Evolutionary conservation across 2,113 vertebrate genomes (phyloP).

Genomic region (Rhinopomastus cyanomelas): DNA sequence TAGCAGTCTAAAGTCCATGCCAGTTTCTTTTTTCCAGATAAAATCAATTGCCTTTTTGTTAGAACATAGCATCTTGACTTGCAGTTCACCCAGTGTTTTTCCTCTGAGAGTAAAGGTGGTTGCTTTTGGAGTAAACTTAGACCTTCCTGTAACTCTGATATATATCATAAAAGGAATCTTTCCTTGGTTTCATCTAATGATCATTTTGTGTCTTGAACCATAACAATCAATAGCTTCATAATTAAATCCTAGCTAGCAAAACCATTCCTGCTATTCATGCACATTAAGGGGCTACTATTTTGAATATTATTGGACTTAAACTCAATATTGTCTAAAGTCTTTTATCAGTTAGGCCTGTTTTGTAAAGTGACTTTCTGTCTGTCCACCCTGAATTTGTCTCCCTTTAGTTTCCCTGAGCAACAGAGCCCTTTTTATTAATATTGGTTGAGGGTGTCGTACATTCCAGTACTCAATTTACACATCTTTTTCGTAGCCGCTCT

Average conservation of each 20-base stretch:
- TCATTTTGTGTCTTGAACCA: not conserved
- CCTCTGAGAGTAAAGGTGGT: not conserved
- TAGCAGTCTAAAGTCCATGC: not conserved
- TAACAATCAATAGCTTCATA: slow-evolving; percentile 33
- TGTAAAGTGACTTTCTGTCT: slow-evolving; percentile 15
- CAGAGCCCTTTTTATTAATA: not conserved
- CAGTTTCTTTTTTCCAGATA: not conserved
- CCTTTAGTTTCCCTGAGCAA: not conserved
- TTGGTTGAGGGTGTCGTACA: not conserved
- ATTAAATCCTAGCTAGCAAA: slow-evolving; percentile 37
- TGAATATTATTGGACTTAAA: slow-evolving; percentile 25
- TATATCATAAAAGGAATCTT: not conserved
- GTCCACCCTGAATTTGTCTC: not conserved
- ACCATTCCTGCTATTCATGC: not conserved
- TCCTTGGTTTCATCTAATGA: not conserved
- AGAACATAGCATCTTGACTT: not conserved
- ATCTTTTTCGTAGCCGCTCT: not conserved
- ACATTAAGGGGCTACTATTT: not conserved
- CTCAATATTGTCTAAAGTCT: not conserved
- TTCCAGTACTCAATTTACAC: slow-evolving; percentile 21
- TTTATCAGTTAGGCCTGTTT: slow-evolving; percentile 13
- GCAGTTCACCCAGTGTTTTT: not conserved
- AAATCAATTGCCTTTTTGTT: slow-evolving; percentile 30
- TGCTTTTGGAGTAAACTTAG: not conserved
- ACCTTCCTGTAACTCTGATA: not conserved